Evolutionary conservation across 2,888 invertebrate species (phyloP).

Genomic region (Tyria jacobaeae): DNA sequence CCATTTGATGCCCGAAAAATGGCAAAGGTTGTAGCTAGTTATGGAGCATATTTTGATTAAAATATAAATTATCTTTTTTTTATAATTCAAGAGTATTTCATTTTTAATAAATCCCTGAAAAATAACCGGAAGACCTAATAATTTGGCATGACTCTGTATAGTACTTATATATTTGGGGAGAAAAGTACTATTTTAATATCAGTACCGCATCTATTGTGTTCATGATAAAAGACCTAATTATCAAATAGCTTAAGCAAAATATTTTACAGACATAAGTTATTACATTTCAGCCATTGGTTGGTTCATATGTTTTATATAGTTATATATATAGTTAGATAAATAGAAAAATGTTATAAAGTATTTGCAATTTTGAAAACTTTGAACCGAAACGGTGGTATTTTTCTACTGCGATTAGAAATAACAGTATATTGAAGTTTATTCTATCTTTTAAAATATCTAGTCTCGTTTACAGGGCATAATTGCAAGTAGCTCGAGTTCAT

Average conservation of each 20-base stretch:
- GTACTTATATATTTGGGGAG: background rate
- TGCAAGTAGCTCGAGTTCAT: constrained; percentile 21
- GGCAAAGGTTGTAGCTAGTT: no score
- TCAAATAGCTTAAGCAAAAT: background rate
- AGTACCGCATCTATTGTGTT: background rate
- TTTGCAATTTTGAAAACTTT: background rate
- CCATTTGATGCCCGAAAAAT: no score
- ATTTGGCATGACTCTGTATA: background rate
- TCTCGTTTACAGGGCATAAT: constrained; percentile 10
- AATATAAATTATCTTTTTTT: no score
- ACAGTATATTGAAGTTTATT: constrained; percentile 15
- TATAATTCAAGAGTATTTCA: no score
- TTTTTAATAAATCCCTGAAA: no score
- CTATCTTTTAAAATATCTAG: constrained; percentile 8
- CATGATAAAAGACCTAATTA: background rate
- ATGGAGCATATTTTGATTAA: no score
- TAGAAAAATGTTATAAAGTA: background rate
- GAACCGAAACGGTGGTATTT: background rate
- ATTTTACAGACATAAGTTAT: background rate
- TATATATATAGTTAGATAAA: background rate
- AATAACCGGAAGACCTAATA: no score
- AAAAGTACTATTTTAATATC: background rate
- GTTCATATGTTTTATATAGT: background rate
- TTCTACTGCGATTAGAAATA: background rate
- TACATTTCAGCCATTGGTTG: background rate